Conservation (phyloP, 2,113 vertebrate genomes). For the Phaethon lepturus region DNA sequence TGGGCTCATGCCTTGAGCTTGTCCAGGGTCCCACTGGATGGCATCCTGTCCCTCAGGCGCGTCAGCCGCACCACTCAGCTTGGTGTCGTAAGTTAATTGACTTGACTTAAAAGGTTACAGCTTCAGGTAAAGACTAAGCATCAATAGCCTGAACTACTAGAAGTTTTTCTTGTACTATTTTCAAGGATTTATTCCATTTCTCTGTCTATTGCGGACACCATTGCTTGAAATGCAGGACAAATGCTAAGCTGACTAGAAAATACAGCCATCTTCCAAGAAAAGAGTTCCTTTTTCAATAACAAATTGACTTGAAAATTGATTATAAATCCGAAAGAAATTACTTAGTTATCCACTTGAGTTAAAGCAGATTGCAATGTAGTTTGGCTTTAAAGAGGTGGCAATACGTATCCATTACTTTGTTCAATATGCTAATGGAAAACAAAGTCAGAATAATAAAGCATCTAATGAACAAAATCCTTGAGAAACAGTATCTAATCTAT, state of each 20-base stretch:
- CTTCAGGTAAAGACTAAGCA: not conserved
- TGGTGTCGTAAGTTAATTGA: not conserved
- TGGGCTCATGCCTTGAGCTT: no score
- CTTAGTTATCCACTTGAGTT: not conserved
- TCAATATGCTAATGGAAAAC: slow-evolving; percentile 12
- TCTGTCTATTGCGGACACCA: not conserved
- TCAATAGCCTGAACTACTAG: not conserved
- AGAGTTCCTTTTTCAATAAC: slow-evolving; percentile 17
- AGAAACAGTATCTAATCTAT: slow-evolving; percentile 10
- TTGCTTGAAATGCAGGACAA: not conserved
- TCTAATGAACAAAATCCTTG: not conserved
- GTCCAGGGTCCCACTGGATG: no score
- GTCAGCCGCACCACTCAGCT: no score
- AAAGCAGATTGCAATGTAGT: slow-evolving; percentile 5
- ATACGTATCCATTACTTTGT: not conserved
- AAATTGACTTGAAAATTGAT: slow-evolving; percentile 26
- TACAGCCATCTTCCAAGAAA: not conserved
- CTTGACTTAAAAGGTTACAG: not conserved
- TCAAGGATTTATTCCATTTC: not conserved
- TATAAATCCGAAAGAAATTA: slow-evolving; percentile 23
- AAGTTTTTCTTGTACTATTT: not conserved
- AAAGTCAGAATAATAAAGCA: slow-evolving; percentile 12
- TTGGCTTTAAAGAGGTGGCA: slow-evolving; percentile 41
- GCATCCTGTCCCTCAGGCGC: no score
- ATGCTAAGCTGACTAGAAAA: not conserved